These are phyloP conservation scores for Sesia apiformis DNA, from an alignment of 2,888 invertebrate genomes.

Conservation along the genomic window DNA sequence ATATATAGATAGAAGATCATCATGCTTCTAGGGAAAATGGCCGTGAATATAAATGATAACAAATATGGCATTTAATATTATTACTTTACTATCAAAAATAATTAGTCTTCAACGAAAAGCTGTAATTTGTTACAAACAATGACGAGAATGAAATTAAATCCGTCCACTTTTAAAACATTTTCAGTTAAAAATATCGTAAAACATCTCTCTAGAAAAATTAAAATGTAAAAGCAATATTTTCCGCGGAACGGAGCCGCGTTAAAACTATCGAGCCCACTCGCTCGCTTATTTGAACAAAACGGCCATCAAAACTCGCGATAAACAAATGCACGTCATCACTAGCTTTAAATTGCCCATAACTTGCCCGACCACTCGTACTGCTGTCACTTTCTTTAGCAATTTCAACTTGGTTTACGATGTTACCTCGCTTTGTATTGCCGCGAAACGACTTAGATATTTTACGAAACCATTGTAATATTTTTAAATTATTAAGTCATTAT, in stretches of 20 bases:
- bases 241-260: conserved; percentile 16
- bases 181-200: too few relatives aligned
- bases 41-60: too few relatives aligned
- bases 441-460: not conserved
- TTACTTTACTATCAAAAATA: too few relatives aligned
- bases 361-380: conserved; percentile 10
- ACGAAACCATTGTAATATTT: not conserved
- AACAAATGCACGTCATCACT: conserved; percentile 9
- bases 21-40: too few relatives aligned
- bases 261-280: conserved; percentile 3
- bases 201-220: too few relatives aligned
- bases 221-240: conserved; percentile 14
- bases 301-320: conserved; percentile 7
- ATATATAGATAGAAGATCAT: too few relatives aligned
- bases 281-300: conserved; percentile 2
- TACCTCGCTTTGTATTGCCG: not conserved
- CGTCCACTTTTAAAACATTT: too few relatives aligned
- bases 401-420: conserved; percentile 8
- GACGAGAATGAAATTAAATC: too few relatives aligned
- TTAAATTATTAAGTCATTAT: not conserved
- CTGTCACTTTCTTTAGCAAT: conserved; percentile 23
- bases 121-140: too few relatives aligned
- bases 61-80: too few relatives aligned
- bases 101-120: too few relatives aligned
- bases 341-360: conserved; percentile 18